Conservation (phyloP, 2,113 vertebrate species). For the Zosterops pallidus region DNA sequence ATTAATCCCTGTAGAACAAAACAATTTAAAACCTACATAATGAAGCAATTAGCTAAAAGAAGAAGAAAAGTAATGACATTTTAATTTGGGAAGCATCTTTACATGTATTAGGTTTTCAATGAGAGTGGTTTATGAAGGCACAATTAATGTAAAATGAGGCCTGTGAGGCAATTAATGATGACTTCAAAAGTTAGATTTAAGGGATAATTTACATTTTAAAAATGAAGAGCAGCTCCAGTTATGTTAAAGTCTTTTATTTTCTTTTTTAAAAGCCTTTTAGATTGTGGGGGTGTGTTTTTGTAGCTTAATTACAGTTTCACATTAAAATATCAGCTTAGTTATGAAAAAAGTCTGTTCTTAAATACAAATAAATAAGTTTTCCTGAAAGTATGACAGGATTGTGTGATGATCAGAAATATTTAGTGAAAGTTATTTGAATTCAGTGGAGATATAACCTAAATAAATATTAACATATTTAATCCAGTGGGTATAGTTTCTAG, state of each 20-base stretch:
- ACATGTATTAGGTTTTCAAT: neutral
- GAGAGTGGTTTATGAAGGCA: neutral
- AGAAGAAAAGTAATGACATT: neutral
- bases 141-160: neutral
- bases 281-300: neutral
- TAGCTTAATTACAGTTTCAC: neutral
- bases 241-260: neutral
- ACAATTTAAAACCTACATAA: slow-evolving; percentile 59
- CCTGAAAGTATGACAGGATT: neutral
- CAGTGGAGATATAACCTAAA: neutral
- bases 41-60: slow-evolving; percentile 60
- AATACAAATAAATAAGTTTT: neutral
- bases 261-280: neutral
- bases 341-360: neutral
- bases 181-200: slow-evolving; percentile 25
- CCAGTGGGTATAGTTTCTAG: neutral
- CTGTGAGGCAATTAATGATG: slow-evolving; percentile 2
- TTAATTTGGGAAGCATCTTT: slow-evolving; percentile 20
- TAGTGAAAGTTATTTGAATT: neutral
- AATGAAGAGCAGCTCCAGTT: neutral
- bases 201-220: slow-evolving; percentile 45
- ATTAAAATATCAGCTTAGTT: neutral
- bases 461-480: neutral
- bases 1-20: slow-evolving; percentile 70
- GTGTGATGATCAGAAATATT: neutral